These are phyloP conservation scores for Caenorhabditis sp. DNA, from an alignment of 2,888 invertebrate species.

Conservation along the genomic window DNA sequence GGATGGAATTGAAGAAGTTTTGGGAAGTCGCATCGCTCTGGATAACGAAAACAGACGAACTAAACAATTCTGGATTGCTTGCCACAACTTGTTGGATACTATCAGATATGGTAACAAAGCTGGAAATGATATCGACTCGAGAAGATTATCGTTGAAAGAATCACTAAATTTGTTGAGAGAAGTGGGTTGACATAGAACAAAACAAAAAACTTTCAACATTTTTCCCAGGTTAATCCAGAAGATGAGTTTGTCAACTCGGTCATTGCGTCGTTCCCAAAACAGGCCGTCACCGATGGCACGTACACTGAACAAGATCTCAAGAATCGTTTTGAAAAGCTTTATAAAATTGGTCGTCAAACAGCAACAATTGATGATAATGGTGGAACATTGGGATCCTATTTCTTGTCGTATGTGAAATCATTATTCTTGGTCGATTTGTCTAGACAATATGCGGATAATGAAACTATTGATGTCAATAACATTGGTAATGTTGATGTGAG, in stretches of 20 bases:
- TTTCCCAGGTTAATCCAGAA: constrained; percentile 73
- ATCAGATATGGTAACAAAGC: constrained; percentile 75
- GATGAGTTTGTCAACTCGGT: constrained; percentile 82
- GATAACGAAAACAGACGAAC: constrained; percentile 75
- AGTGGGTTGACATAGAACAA: constrained; percentile 30
- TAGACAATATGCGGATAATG: constrained; percentile 79
- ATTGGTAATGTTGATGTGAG: constrained; percentile 56
- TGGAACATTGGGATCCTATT: constrained; percentile 74
- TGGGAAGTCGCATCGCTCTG: constrained; percentile 74
- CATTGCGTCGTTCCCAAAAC: constrained; percentile 81
- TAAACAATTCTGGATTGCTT: constrained; percentile 91
- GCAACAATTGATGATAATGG: constrained; percentile 86
- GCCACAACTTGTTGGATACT: constrained; percentile 84
- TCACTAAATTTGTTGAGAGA: constrained; percentile 57
- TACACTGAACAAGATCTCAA: constrained; percentile 86
- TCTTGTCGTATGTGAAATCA: constrained; percentile 81
- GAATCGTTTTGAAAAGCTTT: constrained; percentile 79
- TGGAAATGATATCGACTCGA: constrained; percentile 57
- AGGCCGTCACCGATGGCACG: constrained; percentile 83
- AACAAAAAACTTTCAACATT: not conserved
- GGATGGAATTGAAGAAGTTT: constrained; percentile 81
- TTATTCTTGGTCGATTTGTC: constrained; percentile 77
- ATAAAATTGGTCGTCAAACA: constrained; percentile 79
- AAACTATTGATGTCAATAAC: constrained; percentile 79
- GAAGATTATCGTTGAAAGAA: constrained; percentile 66